Conservation (phyloP, 2,113 vertebrate species). For the Misgurnus anguillicaudatus region DNA sequence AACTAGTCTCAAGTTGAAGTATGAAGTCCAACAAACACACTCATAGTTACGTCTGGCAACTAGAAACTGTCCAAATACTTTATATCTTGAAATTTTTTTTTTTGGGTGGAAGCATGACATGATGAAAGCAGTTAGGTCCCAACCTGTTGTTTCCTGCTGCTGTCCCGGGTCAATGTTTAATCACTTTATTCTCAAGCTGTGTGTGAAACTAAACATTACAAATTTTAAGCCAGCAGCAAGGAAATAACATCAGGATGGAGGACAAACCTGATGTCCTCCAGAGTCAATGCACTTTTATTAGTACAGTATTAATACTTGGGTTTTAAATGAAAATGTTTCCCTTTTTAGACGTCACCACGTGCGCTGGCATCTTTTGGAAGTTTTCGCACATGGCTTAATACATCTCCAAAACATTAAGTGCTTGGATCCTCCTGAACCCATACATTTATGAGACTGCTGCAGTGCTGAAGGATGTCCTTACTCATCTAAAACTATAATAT, state of each 20-base stretch:
- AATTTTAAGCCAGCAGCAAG: not conserved
- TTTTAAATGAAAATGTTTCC: slow-evolving; percentile 47
- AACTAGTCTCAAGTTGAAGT: too few relatives aligned
- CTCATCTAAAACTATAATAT: not conserved
- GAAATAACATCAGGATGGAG: not conserved
- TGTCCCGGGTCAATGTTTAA: too few relatives aligned
- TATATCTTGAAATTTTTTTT: too few relatives aligned
- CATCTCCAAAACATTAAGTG: slow-evolving; percentile 77
- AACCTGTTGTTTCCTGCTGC: not conserved
- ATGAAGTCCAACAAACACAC: too few relatives aligned
- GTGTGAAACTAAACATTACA: not conserved
- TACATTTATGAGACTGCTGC: not conserved
- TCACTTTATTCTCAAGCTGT: not conserved
- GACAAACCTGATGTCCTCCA: not conserved
- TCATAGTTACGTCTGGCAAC: too few relatives aligned
- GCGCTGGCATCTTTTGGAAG: slow-evolving; percentile 77
- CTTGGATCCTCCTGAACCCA: slow-evolving; percentile 54
- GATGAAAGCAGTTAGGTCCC: not conserved
- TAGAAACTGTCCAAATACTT: too few relatives aligned
- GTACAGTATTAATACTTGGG: not conserved
- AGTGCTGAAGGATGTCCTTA: not conserved
- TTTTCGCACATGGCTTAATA: slow-evolving; percentile 82
- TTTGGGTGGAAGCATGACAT: too few relatives aligned
- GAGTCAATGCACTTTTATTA: not conserved
- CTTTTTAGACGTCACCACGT: slow-evolving; percentile 76